Evolutionary conservation across 2,888 invertebrate genomes (phyloP).

Genomic region (Disparrhopalites patrizii): DNA sequence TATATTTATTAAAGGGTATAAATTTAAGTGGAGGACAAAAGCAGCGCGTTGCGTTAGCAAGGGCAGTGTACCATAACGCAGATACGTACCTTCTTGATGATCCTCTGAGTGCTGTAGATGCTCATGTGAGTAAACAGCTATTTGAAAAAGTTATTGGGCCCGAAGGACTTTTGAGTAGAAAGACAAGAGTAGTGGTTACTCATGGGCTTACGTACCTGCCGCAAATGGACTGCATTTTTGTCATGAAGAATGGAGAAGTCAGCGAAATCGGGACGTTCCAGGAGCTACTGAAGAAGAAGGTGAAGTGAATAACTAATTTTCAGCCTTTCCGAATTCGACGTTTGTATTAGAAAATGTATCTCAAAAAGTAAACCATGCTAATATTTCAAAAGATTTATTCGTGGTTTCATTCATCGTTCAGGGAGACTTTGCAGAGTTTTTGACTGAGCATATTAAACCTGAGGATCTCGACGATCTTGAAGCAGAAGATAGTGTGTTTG

Average conservation of each 20-base stretch:
- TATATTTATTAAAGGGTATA: constrained; percentile 58
- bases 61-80: constrained; percentile 54
- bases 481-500: too few relatives aligned
- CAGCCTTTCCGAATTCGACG: neutral
- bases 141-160: constrained; percentile 91
- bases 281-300: constrained; percentile 55
- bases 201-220: constrained; percentile 64
- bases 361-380: neutral
- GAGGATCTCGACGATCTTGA: neutral
- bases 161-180: constrained; percentile 62
- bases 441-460: neutral
- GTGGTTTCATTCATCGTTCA: too few relatives aligned
- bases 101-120: constrained; percentile 55
- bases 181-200: constrained; percentile 87
- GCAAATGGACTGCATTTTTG: constrained; percentile 56
- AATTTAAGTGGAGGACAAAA: too few relatives aligned
- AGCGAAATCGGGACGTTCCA: constrained; percentile 57
- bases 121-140: constrained; percentile 96
- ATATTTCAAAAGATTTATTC: too few relatives aligned
- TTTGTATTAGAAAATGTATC: neutral
- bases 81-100: constrained; percentile 59
- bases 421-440: neutral
- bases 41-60: constrained; percentile 75
- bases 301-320: neutral
- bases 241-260: constrained; percentile 56